Percentiles rank a stretch among this genome's conserved stretches.
Conservation (phyloP, 2,888 invertebrate genomes). For the Cheilosia grossa region DNA sequence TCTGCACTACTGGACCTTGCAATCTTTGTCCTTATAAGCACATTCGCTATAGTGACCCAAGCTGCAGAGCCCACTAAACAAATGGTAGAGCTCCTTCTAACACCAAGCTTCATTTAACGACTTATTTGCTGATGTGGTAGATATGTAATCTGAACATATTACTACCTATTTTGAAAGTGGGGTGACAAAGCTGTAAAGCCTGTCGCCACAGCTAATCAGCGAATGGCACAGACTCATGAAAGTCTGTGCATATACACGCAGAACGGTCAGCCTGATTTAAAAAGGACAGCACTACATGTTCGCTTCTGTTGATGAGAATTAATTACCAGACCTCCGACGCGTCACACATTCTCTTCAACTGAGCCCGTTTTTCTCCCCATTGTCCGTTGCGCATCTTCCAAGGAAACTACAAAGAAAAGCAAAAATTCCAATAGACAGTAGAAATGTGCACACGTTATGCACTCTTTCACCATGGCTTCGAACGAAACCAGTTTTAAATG, state of each 20-base stretch:
- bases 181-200: too few species aligned
- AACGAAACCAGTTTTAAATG: conserved; percentile 63
- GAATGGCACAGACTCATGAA: neutral
- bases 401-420: conserved; percentile 1
- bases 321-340: conserved; percentile 22
- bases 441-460: conserved; percentile 44
- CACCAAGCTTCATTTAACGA: too few species aligned
- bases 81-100: too few species aligned
- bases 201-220: too few species aligned
- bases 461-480: conserved; percentile 46
- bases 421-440: conserved; percentile 27
- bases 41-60: too few species aligned
- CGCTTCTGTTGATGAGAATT: conserved; percentile 35
- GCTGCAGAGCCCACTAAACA: too few species aligned
- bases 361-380: neutral
- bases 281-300: conserved; percentile 3
- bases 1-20: too few species aligned
- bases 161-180: too few species aligned
- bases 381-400: neutral
- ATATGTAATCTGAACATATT: too few species aligned
- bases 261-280: conserved; percentile 15
- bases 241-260: neutral
- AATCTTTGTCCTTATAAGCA: too few species aligned
- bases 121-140: too few species aligned
- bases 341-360: neutral